Conservation (phyloP, 1,140 invertebrate genomes). For the Andricus grossulariae region DNA sequence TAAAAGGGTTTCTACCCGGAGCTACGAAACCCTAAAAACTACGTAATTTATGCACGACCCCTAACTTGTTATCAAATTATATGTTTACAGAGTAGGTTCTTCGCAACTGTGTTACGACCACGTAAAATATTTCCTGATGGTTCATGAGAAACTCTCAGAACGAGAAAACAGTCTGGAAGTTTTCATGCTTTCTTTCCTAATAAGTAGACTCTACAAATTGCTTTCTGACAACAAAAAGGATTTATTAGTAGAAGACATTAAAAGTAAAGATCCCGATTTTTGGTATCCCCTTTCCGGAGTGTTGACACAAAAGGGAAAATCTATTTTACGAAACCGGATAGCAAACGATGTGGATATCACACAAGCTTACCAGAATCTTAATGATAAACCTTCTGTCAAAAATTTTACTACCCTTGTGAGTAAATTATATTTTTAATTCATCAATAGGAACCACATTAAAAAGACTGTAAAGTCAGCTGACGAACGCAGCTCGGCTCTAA, state of each 20-base stretch:
- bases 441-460: background rate
- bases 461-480: too few species aligned
- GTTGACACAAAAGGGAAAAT: slow-evolving; percentile 47
- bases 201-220: slow-evolving; percentile 60
- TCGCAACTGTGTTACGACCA: slow-evolving; percentile 60
- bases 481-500: too few species aligned
- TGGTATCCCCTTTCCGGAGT: slow-evolving; percentile 41
- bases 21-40: too few species aligned
- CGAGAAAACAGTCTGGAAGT: slow-evolving; percentile 56
- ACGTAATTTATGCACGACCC: too few species aligned
- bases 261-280: slow-evolving; percentile 45
- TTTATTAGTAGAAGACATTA: slow-evolving; percentile 49
- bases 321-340: slow-evolving; percentile 39
- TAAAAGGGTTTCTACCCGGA: too few species aligned
- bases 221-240: slow-evolving; percentile 56
- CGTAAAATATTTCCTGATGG: slow-evolving; percentile 60
- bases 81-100: slow-evolving; percentile 59
- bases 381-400: slow-evolving; percentile 50
- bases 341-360: slow-evolving; percentile 38
- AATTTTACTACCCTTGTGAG: slow-evolving; percentile 63
- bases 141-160: slow-evolving; percentile 54
- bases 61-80: slow-evolving; percentile 6
- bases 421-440: slow-evolving; percentile 35
- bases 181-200: slow-evolving; percentile 57
- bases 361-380: slow-evolving; percentile 46